Evolutionary conservation across 2,797 vertebrate genomes (phyloP).

Genomic region (Danio choprae): DNA sequence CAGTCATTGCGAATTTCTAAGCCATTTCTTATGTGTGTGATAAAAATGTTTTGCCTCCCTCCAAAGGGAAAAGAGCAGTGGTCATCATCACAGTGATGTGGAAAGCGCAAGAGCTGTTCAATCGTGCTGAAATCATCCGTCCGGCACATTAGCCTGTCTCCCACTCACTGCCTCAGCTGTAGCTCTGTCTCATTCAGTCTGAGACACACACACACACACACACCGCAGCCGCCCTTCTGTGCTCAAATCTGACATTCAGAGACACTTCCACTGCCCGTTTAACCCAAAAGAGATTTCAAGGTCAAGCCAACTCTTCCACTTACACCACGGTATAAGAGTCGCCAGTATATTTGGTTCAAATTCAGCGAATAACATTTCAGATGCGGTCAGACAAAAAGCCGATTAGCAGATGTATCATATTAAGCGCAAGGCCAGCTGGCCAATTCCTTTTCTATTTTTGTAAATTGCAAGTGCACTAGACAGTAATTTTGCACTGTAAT

Average conservation of each 20-base stretch:
- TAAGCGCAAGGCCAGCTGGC: constrained; percentile 13
- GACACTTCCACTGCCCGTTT: constrained; percentile 70
- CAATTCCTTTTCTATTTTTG: constrained; percentile 12
- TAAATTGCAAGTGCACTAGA: constrained; percentile 12
- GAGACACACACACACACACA: constrained; percentile 23
- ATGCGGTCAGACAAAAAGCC: constrained; percentile 5
- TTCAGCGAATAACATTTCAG: constrained; percentile 7
- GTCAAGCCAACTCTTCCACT: constrained; percentile 74
- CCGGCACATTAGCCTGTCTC: constrained; percentile 29
- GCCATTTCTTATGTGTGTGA: no score
- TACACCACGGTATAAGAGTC: constrained; percentile 67
- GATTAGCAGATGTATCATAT: constrained; percentile 31
- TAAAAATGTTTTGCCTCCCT: constrained; percentile 6
- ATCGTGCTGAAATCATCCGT: constrained; percentile 58
- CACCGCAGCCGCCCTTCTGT: constrained; percentile 64
- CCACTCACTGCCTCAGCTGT: constrained; percentile 22
- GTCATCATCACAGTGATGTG: constrained; percentile 12
- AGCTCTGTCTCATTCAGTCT: constrained; percentile 26
- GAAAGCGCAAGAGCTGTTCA: constrained; percentile 50
- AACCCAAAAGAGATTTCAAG: constrained; percentile 62
- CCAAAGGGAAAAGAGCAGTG: constrained; percentile 25
- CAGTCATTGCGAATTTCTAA: no score
- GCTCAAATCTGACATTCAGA: constrained; percentile 70
- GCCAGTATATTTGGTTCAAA: constrained; percentile 4
- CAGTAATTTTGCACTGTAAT: constrained; percentile 24